Base-by-base conservation (phyloP, 2,797 vertebrate genomes). In the Gouania willdenowi region DNA sequence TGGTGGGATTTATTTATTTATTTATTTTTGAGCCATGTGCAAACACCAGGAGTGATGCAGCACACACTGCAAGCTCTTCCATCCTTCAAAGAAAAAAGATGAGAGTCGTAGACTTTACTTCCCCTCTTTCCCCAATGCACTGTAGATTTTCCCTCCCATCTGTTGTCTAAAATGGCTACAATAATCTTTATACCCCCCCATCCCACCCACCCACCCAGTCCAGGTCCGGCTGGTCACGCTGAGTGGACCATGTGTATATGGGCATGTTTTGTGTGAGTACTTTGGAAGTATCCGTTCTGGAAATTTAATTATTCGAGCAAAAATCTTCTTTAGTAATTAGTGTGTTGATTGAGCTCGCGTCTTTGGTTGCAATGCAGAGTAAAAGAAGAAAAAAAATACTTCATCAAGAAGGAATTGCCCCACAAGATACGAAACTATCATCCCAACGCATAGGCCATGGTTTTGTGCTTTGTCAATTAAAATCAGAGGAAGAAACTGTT, bases 161-260 rank as follows among this genome's bases (percentile, higher is more conserved):
- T 91, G 89, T 82, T 88, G 76, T 87, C 79, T 85, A 85, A 87
- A 90, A 85, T 85, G 81, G 79, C 84, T 87, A 85, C 83, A 88
- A 88, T 83, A 88, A 84, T 82, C 78, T 69, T 86, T 75, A 83
- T 85, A 83, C 85, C 77, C 47, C 67, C 66, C 75, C 77, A 48
- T 53, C 28, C 47, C 47, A n/a, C n/a, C n/a, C n/a, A n/a, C n/a
- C n/a, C n/a, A n/a, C n/a, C n/a, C n/a, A n/a, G n/a, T n/a, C n/a
- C n/a, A n/a, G 64, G 64, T 76, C 85, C 88, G 89, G 88, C 88
- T 87, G 82, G 72, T 75, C 82, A 80, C 79, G 87, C 85, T 77
- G 85, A 61, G 87, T 66, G 77, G 66, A n/a, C 80, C 66, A 26
- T 45, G 65, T 64, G 54, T 49, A 47, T 30, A 38, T 6, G n/a